Evolutionary conservation across 1,140 invertebrate genomes (phyloP).

Genomic region (Heliconius hermathena): DNA sequence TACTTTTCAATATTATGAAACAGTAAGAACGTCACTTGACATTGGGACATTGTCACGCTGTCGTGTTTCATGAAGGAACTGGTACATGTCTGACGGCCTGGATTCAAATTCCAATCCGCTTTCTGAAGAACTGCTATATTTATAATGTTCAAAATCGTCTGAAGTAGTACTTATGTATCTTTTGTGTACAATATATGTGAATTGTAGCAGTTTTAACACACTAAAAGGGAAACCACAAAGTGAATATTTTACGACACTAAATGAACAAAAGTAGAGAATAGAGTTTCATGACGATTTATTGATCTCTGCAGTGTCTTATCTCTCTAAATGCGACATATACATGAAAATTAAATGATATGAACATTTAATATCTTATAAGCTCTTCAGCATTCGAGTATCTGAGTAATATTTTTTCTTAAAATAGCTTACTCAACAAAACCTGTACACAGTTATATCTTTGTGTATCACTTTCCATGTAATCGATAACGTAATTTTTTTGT

Average conservation of each 20-base stretch:
- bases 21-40: not conserved
- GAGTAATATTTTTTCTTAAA: too few relatives aligned
- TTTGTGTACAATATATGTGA: too few relatives aligned
- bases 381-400: too few relatives aligned
- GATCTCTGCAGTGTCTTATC: too few relatives aligned
- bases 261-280: too few relatives aligned
- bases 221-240: too few relatives aligned
- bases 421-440: too few relatives aligned
- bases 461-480: constrained; percentile 3
- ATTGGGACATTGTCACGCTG: not conserved
- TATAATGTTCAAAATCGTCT: not conserved
- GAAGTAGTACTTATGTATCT: not conserved
- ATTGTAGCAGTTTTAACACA: not conserved
- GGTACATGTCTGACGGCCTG: not conserved
- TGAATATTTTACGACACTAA: too few relatives aligned
- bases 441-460: not conserved
- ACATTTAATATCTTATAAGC: too few relatives aligned
- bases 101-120: not conserved
- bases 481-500: not conserved
- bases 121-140: not conserved
- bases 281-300: too few relatives aligned
- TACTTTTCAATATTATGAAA: not conserved
- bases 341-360: too few relatives aligned
- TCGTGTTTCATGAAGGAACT: not conserved
- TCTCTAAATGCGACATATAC: too few relatives aligned